phyloP scores from a whole-genome alignment of 2,113 vertebrate genomes.

The Tyto alba region DNA sequence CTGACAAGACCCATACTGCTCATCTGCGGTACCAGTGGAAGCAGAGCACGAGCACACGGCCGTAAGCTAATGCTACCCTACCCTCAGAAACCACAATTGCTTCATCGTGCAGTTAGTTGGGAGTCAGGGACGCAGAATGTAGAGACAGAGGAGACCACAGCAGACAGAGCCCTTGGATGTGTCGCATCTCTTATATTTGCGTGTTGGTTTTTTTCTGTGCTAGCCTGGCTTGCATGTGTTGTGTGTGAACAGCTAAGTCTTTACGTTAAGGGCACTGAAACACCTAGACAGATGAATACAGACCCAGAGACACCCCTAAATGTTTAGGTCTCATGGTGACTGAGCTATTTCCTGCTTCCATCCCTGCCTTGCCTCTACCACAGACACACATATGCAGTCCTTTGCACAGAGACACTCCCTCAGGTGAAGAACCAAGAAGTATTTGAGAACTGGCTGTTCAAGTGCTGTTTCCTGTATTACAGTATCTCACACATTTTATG shows the following conservation, averaged over 20 bases:
- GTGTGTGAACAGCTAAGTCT: background rate
- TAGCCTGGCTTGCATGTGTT: background rate
- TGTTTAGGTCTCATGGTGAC: background rate
- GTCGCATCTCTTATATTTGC: background rate
- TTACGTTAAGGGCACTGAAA: background rate
- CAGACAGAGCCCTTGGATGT: background rate
- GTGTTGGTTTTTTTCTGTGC: background rate
- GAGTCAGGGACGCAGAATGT: background rate
- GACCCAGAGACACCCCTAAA: background rate
- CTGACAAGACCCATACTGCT: background rate
- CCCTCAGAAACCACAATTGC: background rate
- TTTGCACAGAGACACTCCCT: background rate
- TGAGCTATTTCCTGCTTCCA: background rate
- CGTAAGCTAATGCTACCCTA: conserved; percentile 47
- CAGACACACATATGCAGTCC: background rate
- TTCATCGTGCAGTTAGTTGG: background rate
- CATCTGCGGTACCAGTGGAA: background rate
- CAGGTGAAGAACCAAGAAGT: background rate
- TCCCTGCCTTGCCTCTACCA: background rate
- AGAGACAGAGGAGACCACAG: background rate
- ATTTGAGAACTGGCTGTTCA: background rate
- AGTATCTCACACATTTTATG: background rate
- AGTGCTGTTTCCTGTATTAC: background rate
- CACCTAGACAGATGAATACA: background rate
- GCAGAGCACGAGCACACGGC: background rate